Conservation (phyloP, 2,113 vertebrate genomes). For the Vulpes ferrilata region DNA sequence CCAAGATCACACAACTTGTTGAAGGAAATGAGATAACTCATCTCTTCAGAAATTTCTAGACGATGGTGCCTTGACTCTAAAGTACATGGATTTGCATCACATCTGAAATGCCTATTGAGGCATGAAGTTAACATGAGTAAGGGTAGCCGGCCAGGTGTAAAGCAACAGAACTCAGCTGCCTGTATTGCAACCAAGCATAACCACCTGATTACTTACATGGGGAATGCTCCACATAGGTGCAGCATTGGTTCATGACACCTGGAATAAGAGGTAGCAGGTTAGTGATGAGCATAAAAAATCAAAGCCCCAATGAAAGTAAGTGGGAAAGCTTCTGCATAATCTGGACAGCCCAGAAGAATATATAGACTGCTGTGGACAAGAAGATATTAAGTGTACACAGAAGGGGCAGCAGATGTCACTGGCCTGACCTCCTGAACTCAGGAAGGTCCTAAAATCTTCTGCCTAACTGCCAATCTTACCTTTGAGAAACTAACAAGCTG, state of each 20-base stretch:
- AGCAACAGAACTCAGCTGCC: background rate
- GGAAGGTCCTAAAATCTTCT: background rate
- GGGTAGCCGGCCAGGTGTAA: background rate
- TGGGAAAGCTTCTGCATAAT: background rate
- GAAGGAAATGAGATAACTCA: background rate
- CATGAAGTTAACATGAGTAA: background rate
- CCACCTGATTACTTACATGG: background rate
- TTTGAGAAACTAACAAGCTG: background rate
- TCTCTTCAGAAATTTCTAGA: background rate
- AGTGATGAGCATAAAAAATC: background rate
- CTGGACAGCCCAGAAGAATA: background rate
- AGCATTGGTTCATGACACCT: background rate
- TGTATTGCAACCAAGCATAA: too few species aligned
- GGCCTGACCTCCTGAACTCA: background rate
- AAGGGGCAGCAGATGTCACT: background rate
- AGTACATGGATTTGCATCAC: background rate
- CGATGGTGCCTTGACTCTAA: background rate
- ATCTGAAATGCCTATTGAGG: background rate
- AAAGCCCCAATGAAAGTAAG: background rate
- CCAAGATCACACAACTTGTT: background rate
- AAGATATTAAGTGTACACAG: accelerated
- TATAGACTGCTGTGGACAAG: background rate
- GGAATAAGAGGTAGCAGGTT: background rate
- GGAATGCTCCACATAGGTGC: background rate
- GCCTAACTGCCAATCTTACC: background rate